These are phyloP conservation scores for Orchestes rusci DNA, from an alignment of 2,888 invertebrate species.

Conservation along the genomic window DNA sequence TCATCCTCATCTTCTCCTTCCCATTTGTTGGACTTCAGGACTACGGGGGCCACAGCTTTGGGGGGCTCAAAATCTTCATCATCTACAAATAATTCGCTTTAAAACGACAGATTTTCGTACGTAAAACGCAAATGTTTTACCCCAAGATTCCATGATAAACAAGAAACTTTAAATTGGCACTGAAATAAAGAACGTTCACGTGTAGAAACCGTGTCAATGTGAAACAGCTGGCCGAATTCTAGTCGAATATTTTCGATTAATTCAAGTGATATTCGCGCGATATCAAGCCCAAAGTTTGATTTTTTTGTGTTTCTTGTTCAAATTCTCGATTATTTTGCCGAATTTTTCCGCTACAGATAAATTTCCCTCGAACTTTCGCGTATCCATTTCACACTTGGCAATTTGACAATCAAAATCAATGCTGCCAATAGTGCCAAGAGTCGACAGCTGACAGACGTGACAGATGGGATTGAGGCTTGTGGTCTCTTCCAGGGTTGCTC, in stretches of 20 bases:
- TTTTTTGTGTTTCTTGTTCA: conserved; percentile 25
- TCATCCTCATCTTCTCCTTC: conserved; percentile 86
- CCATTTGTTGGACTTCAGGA: conserved; percentile 61
- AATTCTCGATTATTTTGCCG: conserved; percentile 18
- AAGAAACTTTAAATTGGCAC: conserved; percentile 20
- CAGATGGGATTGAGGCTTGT: too few species aligned
- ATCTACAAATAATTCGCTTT: conserved; percentile 49
- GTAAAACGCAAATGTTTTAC: conserved; percentile 28
- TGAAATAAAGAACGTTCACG: conserved; percentile 18
- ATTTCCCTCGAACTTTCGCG: conserved; percentile 17
- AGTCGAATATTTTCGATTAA: conserved; percentile 1
- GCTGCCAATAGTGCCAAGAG: too few species aligned
- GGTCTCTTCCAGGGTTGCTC: too few species aligned
- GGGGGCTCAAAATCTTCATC: conserved; percentile 65
- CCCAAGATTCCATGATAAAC: conserved; percentile 39
- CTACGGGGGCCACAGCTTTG: conserved; percentile 52
- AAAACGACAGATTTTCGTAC: not conserved
- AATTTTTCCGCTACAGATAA: not conserved
- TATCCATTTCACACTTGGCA: conserved; percentile 26
- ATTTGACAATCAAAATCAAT: conserved; percentile 20
- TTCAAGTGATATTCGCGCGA: conserved; percentile 10
- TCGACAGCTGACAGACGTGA: too few species aligned
- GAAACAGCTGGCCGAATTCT: not conserved
- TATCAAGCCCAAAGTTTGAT: conserved; percentile 23
- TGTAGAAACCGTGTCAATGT: conserved; percentile 22